Percentiles rank a stretch among this genome's conserved stretches.
These are phyloP conservation scores for Chondrilla cf. caribensis DNA, from an alignment of 37 sponge, comb jelly and placozoan genomes.

Conservation along the genomic window DNA sequence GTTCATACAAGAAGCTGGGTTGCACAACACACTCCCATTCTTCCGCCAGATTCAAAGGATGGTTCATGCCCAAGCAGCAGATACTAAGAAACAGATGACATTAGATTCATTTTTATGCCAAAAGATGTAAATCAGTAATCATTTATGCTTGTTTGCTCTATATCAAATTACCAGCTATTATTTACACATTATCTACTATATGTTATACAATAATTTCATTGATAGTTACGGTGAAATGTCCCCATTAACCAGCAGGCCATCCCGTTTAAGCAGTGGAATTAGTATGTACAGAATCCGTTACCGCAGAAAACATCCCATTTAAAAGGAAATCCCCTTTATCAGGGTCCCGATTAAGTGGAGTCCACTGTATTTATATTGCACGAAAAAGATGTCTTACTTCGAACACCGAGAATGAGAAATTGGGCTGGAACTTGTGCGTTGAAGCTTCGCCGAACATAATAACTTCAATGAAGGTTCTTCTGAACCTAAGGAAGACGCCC, in stretches of 20 bases:
- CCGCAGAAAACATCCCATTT: background rate
- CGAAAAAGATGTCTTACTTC: no score
- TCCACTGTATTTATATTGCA: no score
- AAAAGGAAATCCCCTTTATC: conserved; percentile 2
- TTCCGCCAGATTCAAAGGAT: conserved; percentile 7
- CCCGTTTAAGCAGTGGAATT: background rate
- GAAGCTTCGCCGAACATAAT: no score
- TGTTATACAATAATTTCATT: no score
- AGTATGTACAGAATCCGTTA: background rate
- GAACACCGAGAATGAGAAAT: no score
- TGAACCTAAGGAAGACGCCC: no score
- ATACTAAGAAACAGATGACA: background rate
- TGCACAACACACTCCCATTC: background rate
- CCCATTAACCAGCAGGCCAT: background rate
- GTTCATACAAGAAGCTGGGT: background rate
- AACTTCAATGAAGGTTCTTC: no score
- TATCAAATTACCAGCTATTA: no score
- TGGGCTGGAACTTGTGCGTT: no score
- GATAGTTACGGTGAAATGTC: background rate
- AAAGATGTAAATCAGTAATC: no score
- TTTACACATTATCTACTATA: no score
- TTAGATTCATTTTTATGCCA: conserved; percentile 21
- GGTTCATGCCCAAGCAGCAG: background rate
- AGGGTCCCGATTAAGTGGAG: conserved; percentile 3
- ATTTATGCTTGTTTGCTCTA: no score